These are phyloP conservation scores for Brotula barbata DNA, from an alignment of 2,797 vertebrate species.

Conservation along the genomic window DNA sequence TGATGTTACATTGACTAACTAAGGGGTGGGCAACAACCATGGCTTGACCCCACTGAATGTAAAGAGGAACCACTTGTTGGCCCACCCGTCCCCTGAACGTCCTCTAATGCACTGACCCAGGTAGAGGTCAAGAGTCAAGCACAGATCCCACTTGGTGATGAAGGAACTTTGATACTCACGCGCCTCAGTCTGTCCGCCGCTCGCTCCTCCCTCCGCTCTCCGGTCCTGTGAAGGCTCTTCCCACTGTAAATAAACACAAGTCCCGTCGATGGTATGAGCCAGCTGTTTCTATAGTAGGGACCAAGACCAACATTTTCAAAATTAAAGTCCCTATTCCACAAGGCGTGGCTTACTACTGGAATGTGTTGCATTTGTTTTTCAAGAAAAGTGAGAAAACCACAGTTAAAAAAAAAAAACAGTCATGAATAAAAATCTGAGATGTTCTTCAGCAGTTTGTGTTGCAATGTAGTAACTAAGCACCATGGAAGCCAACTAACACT, in stretches of 20 bases:
- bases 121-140: constrained; percentile 67
- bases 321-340: constrained; percentile 72
- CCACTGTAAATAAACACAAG: constrained; percentile 77
- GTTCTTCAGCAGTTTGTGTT: constrained; percentile 80
- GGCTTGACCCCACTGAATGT: constrained; percentile 77
- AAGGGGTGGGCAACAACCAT: constrained; percentile 46
- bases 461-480: constrained; percentile 83
- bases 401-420: constrained; percentile 48
- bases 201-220: constrained; percentile 40
- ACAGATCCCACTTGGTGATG: constrained; percentile 47
- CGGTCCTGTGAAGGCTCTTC: constrained; percentile 51
- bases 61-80: constrained; percentile 72
- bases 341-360: constrained; percentile 82
- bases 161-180: constrained; percentile 6
- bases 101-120: constrained; percentile 69
- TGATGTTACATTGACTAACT: constrained; percentile 30
- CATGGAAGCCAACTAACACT: constrained; percentile 83
- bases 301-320: constrained; percentile 70
- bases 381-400: constrained; percentile 74
- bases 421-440: constrained; percentile 68
- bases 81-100: constrained; percentile 49
- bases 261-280: constrained; percentile 77
- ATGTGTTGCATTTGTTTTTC: constrained; percentile 85
- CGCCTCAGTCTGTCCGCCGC: constrained; percentile 49
- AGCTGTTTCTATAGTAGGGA: constrained; percentile 76